Evolutionary conservation across 2,113 vertebrate species (phyloP).

Genomic region (Syngnathoides biaculeatus): DNA sequence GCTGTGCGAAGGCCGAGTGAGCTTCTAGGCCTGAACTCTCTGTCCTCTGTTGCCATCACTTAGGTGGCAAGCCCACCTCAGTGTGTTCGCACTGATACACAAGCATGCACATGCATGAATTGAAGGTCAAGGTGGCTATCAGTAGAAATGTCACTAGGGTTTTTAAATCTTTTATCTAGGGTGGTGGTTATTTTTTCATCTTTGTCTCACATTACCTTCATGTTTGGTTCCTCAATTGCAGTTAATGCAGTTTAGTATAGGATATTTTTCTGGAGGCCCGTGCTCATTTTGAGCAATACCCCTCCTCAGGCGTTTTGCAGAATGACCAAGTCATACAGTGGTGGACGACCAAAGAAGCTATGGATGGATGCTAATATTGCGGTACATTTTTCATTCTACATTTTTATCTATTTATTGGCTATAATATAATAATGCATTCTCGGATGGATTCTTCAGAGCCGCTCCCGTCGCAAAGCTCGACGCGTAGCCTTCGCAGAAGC

Average conservation of each 20-base stretch:
- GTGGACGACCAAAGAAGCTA: background rate
- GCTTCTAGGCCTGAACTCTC: constrained; percentile 11
- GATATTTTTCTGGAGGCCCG: background rate
- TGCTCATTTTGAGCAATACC: too few species aligned
- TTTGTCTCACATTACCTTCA: background rate
- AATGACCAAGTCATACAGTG: background rate
- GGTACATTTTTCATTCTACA: too few species aligned
- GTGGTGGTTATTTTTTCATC: background rate
- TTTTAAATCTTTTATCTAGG: background rate
- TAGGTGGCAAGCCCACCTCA: constrained; percentile 50
- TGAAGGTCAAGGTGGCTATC: background rate
- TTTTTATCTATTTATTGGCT: too few species aligned
- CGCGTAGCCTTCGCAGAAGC: too few species aligned
- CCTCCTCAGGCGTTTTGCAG: too few species aligned
- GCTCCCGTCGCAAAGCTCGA: too few species aligned
- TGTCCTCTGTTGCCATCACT: constrained; percentile 44
- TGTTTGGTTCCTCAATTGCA: background rate
- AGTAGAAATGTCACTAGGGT: background rate
- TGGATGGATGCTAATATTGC: background rate
- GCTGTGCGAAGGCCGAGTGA: constrained; percentile 23
- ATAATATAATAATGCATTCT: too few species aligned
- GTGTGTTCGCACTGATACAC: constrained; percentile 24
- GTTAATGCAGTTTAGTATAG: background rate
- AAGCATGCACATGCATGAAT: background rate
- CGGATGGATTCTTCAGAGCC: too few species aligned